Evolutionary conservation across 2,797 vertebrate species (phyloP), one percentile per base, ranked within the genome.

Genomic region (Ctenosaura bakeri): DNA sequence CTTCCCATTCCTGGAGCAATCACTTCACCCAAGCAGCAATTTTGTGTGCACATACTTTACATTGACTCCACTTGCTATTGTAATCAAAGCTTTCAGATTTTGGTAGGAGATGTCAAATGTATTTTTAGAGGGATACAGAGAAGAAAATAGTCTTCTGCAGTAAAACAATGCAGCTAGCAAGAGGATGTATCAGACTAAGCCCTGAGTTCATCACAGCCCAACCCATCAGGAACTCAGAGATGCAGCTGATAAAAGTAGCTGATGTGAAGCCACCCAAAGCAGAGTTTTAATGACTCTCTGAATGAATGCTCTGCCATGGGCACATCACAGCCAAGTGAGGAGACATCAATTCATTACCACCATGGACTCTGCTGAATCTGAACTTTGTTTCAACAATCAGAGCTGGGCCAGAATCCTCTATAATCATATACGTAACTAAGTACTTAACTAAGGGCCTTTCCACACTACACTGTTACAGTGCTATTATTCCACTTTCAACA

Each of bases 11-110:
- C 91, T 0, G 35, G 93, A 94, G 93, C 95, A 96, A 94, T 94
- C 93, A 88, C 95, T 95, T 94, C 93, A 94, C 94, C 94, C 94
- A 94, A 96, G 90, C 89, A 92, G 90, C 91, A 93, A 90, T 95
- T 94, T 32, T 95, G 90, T 91, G 86, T 91, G 86, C 82, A 83
- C 87, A 35, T 9, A 0, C 4, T 95, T 9, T 92, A 91, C 85
- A 92, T 96, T 96, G 94, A 94, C 92, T 90, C 54, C 0, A 1
- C 94, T 92, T 94, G 88, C 91, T 95, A 87, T 69, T 88, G 73
- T 90, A 93, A 94, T 93, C 91, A 94, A 95, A 86, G 90, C 85
- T 86, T 95, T 93, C 59, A 62, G 93, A 95, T 94, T 95, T 95
- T 86, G 90, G 90, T 91, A 83, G 42, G 88, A 91, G 87, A 92